phyloP scores from a whole-genome alignment of 2,113 vertebrate genomes.

The Syngnathus scovelli region DNA sequence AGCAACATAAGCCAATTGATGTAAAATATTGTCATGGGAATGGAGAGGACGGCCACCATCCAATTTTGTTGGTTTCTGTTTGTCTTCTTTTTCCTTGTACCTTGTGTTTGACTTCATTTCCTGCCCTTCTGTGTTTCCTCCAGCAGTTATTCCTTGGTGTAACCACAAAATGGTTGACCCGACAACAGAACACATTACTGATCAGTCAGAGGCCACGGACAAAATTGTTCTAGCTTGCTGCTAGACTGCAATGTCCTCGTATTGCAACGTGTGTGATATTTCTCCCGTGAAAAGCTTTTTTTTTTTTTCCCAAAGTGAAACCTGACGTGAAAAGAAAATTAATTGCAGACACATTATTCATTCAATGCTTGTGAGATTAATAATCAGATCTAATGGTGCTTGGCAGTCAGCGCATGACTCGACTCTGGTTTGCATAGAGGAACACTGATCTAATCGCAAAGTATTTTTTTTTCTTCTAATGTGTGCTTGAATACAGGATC shows the following conservation, averaged over 20 bases:
- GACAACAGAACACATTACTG: background rate
- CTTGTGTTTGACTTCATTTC: background rate
- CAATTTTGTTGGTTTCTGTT: background rate
- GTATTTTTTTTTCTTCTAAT: background rate
- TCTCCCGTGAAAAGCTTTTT: background rate
- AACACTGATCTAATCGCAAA: background rate
- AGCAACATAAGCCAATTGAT: too few species aligned
- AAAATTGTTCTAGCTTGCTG: background rate
- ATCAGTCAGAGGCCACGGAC: constrained; percentile 6
- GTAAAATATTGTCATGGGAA: too few species aligned
- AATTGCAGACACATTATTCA: background rate
- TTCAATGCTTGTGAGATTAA: background rate
- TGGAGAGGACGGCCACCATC: background rate
- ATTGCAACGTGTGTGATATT: background rate
- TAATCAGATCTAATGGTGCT: background rate
- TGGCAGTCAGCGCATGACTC: background rate
- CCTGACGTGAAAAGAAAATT: background rate
- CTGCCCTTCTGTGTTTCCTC: background rate
- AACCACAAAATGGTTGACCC: constrained; percentile 3
- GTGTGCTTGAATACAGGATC: background rate
- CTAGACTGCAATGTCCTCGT: background rate
- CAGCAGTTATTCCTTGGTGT: background rate
- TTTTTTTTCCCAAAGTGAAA: background rate
- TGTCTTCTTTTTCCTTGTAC: background rate
- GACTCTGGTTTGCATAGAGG: background rate